A percentile compares a stretch with the other conserved stretches of the same genome.
phyloP scores from a whole-genome alignment of 2,113 vertebrate species.

The Pedetes capensis region DNA sequence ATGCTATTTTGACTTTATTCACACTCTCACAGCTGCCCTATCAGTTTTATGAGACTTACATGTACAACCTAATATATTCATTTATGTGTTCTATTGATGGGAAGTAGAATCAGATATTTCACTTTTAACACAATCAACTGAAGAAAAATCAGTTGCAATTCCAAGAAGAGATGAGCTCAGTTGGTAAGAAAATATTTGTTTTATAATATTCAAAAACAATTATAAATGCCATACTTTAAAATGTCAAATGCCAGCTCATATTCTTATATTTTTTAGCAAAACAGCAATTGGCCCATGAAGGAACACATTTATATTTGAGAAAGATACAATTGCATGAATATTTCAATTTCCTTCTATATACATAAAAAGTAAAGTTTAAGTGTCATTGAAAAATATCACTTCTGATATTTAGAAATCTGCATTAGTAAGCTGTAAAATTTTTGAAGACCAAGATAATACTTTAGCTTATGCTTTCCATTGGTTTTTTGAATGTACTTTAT shows the following conservation, averaged over 20 bases:
- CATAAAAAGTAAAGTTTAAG: neutral
- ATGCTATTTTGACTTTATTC: neutral
- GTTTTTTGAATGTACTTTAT: neutral
- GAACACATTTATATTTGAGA: neutral
- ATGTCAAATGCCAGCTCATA: neutral
- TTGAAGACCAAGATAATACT: neutral
- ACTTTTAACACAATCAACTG: constrained; percentile 19
- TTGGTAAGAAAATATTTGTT: constrained; percentile 61
- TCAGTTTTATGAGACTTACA: constrained; percentile 11
- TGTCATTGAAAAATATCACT: neutral
- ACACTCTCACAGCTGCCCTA: neutral
- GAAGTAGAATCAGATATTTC: constrained; percentile 50
- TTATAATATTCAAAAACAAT: constrained; percentile 42
- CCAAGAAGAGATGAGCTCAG: constrained; percentile 63
- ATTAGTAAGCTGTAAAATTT: neutral
- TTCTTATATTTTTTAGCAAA: constrained; percentile 30
- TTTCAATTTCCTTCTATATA: constrained; percentile 1
- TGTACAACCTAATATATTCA: constrained; percentile 19
- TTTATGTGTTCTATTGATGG: neutral
- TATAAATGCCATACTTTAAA: constrained; percentile 2
- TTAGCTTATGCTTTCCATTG: neutral
- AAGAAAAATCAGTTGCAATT: constrained; percentile 59
- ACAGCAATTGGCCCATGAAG: neutral
- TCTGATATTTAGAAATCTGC: neutral
- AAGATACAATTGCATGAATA: neutral